Conservation (phyloP, 2,113 vertebrate species). For the Rhinolophus sinicus region DNA sequence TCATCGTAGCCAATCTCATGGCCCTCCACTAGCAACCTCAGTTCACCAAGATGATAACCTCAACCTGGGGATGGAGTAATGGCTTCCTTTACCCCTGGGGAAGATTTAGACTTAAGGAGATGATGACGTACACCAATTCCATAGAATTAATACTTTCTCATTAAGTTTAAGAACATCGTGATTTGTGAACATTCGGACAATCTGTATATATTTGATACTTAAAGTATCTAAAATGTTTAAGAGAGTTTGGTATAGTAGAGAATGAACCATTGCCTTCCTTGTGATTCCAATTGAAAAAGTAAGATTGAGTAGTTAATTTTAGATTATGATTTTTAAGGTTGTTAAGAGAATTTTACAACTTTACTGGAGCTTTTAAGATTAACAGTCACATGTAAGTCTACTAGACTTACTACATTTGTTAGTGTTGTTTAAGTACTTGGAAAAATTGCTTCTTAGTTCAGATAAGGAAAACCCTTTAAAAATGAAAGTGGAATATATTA, state of each 20-base stretch:
- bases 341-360: slow-evolving; percentile 13
- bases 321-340: not conserved
- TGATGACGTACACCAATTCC: not conserved
- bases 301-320: not conserved
- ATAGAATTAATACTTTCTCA: not conserved
- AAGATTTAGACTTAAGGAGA: not conserved
- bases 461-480: not conserved
- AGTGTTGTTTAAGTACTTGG: not conserved
- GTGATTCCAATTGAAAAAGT: slow-evolving; percentile 5
- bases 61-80: no score
- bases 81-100: not conserved
- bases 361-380: not conserved
- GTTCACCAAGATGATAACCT: not conserved
- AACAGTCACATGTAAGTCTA: not conserved
- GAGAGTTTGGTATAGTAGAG: not conserved
- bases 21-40: not conserved
- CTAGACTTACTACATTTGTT: not conserved
- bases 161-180: not conserved
- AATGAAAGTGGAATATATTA: not conserved
- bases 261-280: not conserved
- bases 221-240: not conserved
- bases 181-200: not conserved
- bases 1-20: no score
- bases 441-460: not conserved
- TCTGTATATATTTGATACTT: not conserved